Evolutionary conservation across 2,797 vertebrate genomes (phyloP).

Genomic region (Xyrichtys novacula): DNA sequence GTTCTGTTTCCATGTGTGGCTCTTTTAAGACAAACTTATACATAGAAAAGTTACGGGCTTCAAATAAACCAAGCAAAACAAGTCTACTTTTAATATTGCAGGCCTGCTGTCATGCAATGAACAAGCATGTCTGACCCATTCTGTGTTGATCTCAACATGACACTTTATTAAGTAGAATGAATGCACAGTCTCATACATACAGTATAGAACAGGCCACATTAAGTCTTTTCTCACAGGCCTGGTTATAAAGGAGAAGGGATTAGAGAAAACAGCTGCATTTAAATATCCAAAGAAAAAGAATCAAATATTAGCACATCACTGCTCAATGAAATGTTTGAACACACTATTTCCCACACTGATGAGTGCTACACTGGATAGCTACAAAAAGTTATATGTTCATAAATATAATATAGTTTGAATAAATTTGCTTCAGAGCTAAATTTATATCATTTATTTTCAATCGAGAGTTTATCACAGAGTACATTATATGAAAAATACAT

Average conservation of each 20-base stretch:
- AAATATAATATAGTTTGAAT: conserved; percentile 85
- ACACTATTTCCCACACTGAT: conserved; percentile 66
- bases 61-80: not conserved
- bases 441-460: conserved; percentile 75
- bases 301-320: conserved; percentile 66
- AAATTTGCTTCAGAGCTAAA: conserved; percentile 80
- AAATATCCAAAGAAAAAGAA: conserved; percentile 60
- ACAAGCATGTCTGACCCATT: not conserved
- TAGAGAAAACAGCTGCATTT: conserved; percentile 71
- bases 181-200: conserved; percentile 79
- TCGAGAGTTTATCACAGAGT: conserved; percentile 68
- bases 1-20: no score
- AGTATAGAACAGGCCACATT: conserved; percentile 62
- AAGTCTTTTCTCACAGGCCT: conserved; percentile 62
- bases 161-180: conserved; percentile 83
- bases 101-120: not conserved
- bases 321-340: conserved; percentile 63
- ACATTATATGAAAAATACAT: conserved; percentile 84
- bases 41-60: not conserved
- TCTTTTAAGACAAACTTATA: not conserved
- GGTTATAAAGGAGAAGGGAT: conserved; percentile 58
- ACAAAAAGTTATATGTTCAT: conserved; percentile 84
- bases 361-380: conserved; percentile 79
- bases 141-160: conserved; percentile 68
- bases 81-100: not conserved